Conservation (phyloP, 2,797 vertebrate genomes). For the Aythya fuligula region DNA sequence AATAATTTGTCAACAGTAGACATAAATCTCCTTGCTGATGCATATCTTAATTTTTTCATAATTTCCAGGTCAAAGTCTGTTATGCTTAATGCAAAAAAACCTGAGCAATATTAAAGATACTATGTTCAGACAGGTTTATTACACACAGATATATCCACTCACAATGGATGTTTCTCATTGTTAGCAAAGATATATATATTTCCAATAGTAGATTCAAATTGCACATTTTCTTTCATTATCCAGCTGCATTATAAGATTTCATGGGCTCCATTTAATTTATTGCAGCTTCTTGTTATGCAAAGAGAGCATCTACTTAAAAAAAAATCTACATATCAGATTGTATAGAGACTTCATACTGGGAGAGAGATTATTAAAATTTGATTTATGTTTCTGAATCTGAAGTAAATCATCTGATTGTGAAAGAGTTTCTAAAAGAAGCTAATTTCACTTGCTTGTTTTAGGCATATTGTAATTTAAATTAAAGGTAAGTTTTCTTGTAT, state of each 20-base stretch:
- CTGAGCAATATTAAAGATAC: slow-evolving; percentile 61
- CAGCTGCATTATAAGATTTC: slow-evolving; percentile 59
- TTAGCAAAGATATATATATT: slow-evolving; percentile 57
- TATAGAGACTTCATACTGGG: slow-evolving; percentile 65
- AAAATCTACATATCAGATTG: slow-evolving; percentile 58
- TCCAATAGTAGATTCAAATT: slow-evolving; percentile 54
- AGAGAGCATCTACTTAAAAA: slow-evolving; percentile 67
- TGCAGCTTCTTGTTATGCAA: slow-evolving; percentile 69
- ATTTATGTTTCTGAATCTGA: slow-evolving; percentile 66
- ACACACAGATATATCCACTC: slow-evolving; percentile 45
- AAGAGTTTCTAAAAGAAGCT: slow-evolving; percentile 65
- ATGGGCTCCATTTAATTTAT: slow-evolving; percentile 57
- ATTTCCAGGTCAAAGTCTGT: slow-evolving; percentile 68
- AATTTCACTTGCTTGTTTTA: slow-evolving; percentile 68
- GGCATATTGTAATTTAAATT: slow-evolving; percentile 56
- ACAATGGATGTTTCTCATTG: slow-evolving; percentile 42
- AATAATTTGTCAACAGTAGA: slow-evolving; percentile 74
- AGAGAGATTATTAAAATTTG: slow-evolving; percentile 75
- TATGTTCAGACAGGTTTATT: slow-evolving; percentile 61
- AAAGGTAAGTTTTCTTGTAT: slow-evolving; percentile 40
- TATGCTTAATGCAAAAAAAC: slow-evolving; percentile 54
- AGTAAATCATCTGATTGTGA: slow-evolving; percentile 66
- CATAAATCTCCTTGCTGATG: slow-evolving; percentile 66
- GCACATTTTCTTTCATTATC: slow-evolving; percentile 46
- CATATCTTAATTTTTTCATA: slow-evolving; percentile 67